Evolutionary conservation across 2,888 invertebrate genomes (phyloP), one percentile per base, ranked within the genome.

Genomic region (Cerceris ruficornis): DNA sequence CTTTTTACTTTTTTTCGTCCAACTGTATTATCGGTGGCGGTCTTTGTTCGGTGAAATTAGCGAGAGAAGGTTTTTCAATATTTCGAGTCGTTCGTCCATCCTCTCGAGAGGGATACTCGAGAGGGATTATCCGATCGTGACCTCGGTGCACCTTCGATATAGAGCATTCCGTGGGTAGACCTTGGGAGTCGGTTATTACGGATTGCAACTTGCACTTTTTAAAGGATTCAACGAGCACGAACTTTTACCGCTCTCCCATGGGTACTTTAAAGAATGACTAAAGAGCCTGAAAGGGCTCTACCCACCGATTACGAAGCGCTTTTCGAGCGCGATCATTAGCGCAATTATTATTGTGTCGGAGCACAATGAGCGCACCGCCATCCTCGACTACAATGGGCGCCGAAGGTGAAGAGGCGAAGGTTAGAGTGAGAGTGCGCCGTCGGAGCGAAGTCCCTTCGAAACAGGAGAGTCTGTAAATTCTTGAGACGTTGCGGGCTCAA

Each of bases 301-400:
- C 71, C 76, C 76, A 72, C 79, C 86, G 88, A 89, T 90, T 90
- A 90, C 88, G 81, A 83, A 80, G 90, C 89, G 82, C 86, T 90
- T 90, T 90, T 88, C 83, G 86, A 85, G 86, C 85, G 85, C 86
- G 90, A 90, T 90, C 90, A 90, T 91, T 91, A 91, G 90, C 87
- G 90, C 91, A 91, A 91, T 91, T 91, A 91, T 90, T 89, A 90
- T 89, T 88, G 88, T 88, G 89, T 83, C 84, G 86, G 84, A 74
- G 86, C 83, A 90, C 90, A 90, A 90, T 90, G 85, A 86, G 86
- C 85, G 84, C 75, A 84, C 82, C 86, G 85, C 81, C 85, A 81
- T 81, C 80, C 80, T 81, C 85, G 87, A 82, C 84, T 85, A 89
- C 88, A 88, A 89, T 89, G 85, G 86, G 77, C 77, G 81, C 60